Percentiles rank a stretch among this genome's conserved stretches.
These are phyloP conservation scores for Chelonus formosanus DNA, from an alignment of 2,888 invertebrate species.

Conservation along the genomic window DNA sequence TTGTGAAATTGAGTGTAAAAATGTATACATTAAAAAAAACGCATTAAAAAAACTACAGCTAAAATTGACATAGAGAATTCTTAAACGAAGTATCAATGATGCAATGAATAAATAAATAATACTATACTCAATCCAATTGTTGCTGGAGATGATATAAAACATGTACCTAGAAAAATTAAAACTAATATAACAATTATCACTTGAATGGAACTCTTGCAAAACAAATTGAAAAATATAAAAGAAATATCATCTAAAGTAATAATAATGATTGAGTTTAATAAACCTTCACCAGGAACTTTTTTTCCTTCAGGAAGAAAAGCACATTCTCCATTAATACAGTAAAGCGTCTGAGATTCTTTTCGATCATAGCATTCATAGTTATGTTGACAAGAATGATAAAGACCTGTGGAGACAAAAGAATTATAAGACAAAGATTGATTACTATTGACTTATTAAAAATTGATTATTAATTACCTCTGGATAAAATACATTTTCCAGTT, in stretches of 20 bases:
- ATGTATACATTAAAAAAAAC: no score
- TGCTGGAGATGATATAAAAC: no score
- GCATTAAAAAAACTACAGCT: no score
- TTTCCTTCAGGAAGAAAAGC: slow-evolving; percentile 34
- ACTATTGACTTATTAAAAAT: background rate
- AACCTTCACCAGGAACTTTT: slow-evolving; percentile 45
- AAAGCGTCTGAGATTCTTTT: slow-evolving; percentile 34
- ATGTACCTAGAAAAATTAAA: no score
- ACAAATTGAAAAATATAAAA: slow-evolving; percentile 8
- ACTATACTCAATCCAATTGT: no score
- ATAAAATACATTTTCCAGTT: slow-evolving; percentile 43
- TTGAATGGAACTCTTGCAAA: no score
- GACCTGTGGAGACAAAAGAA: slow-evolving; percentile 35
- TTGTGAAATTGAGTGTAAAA: no score
- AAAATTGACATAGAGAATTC: no score
- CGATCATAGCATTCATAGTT: slow-evolving; percentile 46
- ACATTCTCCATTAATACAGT: slow-evolving; percentile 45
- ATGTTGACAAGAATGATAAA: slow-evolving; percentile 41
- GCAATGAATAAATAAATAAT: no score
- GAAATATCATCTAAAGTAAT: background rate
- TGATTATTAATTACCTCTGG: slow-evolving; percentile 40
- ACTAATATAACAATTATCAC: no score
- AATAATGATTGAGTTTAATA: slow-evolving; percentile 35
- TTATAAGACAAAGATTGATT: slow-evolving; percentile 1
- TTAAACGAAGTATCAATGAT: no score